Evolutionary conservation across 2,113 vertebrate species (phyloP).

Genomic region (Gasterosteus nipponicus): DNA sequence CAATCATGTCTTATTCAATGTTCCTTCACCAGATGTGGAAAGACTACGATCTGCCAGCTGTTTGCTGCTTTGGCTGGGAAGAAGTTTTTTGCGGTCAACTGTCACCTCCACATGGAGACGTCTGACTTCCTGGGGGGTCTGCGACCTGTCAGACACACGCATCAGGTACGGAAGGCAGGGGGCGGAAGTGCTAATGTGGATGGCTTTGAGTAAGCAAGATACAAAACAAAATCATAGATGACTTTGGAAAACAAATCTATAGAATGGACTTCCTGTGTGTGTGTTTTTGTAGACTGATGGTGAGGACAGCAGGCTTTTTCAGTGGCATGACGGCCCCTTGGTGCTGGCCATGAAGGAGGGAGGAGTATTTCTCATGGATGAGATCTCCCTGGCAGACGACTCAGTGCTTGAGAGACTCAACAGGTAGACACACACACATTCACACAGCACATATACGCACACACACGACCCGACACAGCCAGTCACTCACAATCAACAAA

Average conservation of each 20-base stretch:
- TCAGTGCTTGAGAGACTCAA: slow-evolving; percentile 98
- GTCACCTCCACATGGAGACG: slow-evolving; percentile 97
- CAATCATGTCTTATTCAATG: neutral
- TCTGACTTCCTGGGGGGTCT: slow-evolving; percentile 96
- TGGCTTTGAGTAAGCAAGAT: neutral
- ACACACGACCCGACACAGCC: neutral
- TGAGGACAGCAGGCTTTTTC: slow-evolving; percentile 87
- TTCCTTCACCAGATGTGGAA: slow-evolving; percentile 87
- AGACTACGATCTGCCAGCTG: slow-evolving; percentile 96
- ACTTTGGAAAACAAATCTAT: neutral
- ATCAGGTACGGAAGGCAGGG: slow-evolving; percentile 53
- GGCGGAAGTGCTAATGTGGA: neutral
- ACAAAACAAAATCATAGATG: neutral
- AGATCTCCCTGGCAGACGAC: slow-evolving; percentile 97
- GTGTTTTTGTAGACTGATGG: slow-evolving; percentile 80
- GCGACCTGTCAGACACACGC: slow-evolving; percentile 87
- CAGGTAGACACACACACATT: slow-evolving; percentile 81
- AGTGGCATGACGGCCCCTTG: slow-evolving; percentile 95
- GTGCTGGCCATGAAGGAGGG: slow-evolving; percentile 93
- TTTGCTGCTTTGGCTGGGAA: slow-evolving; percentile 89
- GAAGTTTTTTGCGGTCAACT: slow-evolving; percentile 90
- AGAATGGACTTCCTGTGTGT: slow-evolving; percentile 7
- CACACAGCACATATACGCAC: neutral
- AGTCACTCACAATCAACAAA: neutral
- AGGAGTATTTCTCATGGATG: slow-evolving; percentile 93